Evolutionary conservation across 2,888 invertebrate species (phyloP).

Genomic region (Esperia sulphurella): DNA sequence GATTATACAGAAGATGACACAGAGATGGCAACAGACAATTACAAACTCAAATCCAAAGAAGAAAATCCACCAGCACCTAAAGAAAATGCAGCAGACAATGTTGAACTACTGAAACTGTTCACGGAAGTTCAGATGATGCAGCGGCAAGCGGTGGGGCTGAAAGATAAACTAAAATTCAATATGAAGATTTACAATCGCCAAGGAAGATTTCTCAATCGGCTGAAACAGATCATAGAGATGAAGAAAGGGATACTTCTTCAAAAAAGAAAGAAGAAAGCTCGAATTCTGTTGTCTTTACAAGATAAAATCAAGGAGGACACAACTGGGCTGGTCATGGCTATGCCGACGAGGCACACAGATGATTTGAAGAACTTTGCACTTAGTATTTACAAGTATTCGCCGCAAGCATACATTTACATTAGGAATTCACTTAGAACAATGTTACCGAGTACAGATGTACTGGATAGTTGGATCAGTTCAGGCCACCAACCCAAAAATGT

Average conservation of each 20-base stretch:
- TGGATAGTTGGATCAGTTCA: slow-evolving; percentile 59
- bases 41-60: slow-evolving; percentile 10
- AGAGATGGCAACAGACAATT: slow-evolving; percentile 5
- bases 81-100: slow-evolving; percentile 26
- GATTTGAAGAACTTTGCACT: slow-evolving; percentile 69
- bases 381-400: slow-evolving; percentile 69
- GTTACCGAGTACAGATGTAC: slow-evolving; percentile 63
- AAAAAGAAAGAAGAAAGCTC: slow-evolving; percentile 65
- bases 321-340: slow-evolving; percentile 62
- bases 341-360: slow-evolving; percentile 67
- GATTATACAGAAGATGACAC: slow-evolving; percentile 28
- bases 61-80: slow-evolving; percentile 15
- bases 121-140: slow-evolving; percentile 67
- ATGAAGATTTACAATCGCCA: slow-evolving; percentile 59
- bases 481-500: slow-evolving; percentile 60
- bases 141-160: slow-evolving; percentile 46
- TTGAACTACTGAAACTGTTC: slow-evolving; percentile 59
- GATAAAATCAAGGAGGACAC: slow-evolving; percentile 69
- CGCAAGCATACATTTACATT: slow-evolving; percentile 68
- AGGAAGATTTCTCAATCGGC: slow-evolving; percentile 43
- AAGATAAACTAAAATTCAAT: slow-evolving; percentile 57
- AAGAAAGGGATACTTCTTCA: slow-evolving; percentile 58
- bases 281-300: slow-evolving; percentile 59
- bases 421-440: slow-evolving; percentile 66
- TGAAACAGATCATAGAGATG: slow-evolving; percentile 57